A percentile compares a stretch with the other conserved stretches of the same genome.
phyloP scores from a whole-genome alignment of 2,113 vertebrate genomes.

The Passer domesticus region DNA sequence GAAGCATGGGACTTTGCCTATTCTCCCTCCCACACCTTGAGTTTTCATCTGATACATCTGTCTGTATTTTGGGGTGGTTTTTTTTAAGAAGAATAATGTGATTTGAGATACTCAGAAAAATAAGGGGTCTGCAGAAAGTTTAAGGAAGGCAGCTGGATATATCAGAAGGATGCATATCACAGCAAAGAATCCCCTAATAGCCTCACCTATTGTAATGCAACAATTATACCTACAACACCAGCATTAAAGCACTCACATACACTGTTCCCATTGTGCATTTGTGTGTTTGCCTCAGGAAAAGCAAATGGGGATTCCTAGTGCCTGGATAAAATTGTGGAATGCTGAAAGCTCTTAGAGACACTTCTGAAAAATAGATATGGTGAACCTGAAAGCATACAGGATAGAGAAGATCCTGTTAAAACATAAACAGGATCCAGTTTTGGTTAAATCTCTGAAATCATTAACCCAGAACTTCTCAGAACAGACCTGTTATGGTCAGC shows the following conservation, averaged over 20 bases:
- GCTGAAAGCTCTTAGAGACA: background rate
- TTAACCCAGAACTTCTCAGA: background rate
- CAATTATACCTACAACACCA: background rate
- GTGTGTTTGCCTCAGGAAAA: background rate
- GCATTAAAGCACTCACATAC: background rate
- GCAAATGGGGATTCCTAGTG: background rate
- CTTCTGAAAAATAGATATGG: background rate
- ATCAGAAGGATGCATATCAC: background rate
- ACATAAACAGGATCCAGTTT: background rate
- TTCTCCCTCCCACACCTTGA: background rate
- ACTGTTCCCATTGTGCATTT: background rate
- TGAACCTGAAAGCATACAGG: background rate
- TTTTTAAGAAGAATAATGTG: background rate
- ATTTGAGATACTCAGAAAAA: background rate
- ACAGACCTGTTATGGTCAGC: background rate
- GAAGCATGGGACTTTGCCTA: background rate
- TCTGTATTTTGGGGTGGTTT: background rate
- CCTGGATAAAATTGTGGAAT: background rate
- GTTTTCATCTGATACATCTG: background rate
- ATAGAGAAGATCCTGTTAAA: background rate
- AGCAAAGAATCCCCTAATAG: background rate
- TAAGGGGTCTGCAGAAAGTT: background rate
- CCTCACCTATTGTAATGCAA: background rate
- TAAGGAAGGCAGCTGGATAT: background rate
- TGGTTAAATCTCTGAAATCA: background rate